Conservation (phyloP, 2,888 invertebrate genomes). For the Mythimna vitellina region DNA sequence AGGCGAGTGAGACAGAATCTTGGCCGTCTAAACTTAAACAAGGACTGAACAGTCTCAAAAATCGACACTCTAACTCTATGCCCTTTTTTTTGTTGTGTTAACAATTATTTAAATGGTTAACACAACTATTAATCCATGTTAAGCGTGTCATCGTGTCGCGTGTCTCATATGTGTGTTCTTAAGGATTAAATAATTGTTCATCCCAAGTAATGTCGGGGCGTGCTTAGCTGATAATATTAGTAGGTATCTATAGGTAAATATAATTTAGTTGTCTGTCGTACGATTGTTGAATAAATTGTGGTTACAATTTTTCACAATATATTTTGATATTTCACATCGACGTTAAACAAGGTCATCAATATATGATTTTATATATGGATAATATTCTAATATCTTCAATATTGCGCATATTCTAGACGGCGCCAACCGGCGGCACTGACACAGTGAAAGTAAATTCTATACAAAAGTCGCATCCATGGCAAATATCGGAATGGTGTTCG, state of each 20-base stretch:
- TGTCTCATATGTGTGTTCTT: too few species aligned
- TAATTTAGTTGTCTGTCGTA: background rate
- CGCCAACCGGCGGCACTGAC: slow-evolving; percentile 27
- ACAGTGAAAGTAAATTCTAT: slow-evolving; percentile 53
- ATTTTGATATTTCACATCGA: slow-evolving; percentile 24
- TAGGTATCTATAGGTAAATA: background rate
- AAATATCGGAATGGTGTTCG: slow-evolving; percentile 14
- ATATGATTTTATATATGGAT: slow-evolving; percentile 29
- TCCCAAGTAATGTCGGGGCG: background rate
- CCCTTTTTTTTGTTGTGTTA: too few species aligned
- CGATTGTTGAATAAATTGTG: background rate
- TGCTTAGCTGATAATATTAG: background rate
- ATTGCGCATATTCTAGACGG: slow-evolving; percentile 49
- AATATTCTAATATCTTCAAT: slow-evolving; percentile 31
- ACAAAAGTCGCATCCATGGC: slow-evolving; percentile 54
- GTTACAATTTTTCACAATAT: slow-evolving; percentile 2
- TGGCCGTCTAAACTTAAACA: too few species aligned
- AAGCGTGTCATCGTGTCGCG: too few species aligned
- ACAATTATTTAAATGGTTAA: too few species aligned
- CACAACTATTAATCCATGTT: too few species aligned
- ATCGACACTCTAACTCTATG: too few species aligned
- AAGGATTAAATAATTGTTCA: too few species aligned
- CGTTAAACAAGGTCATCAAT: slow-evolving; percentile 33
- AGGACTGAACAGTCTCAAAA: too few species aligned
- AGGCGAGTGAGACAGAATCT: background rate